Evolutionary conservation across 1,140 invertebrate genomes (phyloP).

Genomic region (Drosophila baimaii): DNA sequence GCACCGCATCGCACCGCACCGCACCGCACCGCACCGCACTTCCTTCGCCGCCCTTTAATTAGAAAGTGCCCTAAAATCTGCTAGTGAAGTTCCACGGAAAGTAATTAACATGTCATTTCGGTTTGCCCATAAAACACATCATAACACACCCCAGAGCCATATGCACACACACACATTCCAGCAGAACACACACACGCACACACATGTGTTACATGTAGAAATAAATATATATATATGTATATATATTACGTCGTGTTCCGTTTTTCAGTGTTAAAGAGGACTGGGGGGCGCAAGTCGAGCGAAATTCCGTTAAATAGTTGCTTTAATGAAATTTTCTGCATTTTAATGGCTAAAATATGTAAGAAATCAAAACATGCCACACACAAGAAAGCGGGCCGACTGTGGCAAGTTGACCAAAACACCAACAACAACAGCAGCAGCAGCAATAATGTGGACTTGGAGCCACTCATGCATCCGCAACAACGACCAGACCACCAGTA

Average conservation of each 20-base stretch:
- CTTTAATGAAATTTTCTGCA: constrained; percentile 45
- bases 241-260: constrained; percentile 19
- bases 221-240: not conserved
- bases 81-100: constrained; percentile 49
- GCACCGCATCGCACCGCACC: not conserved
- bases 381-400: constrained; percentile 20
- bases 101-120: constrained; percentile 68
- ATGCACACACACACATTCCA: constrained; percentile 3
- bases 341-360: constrained; percentile 69
- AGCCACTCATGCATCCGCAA: constrained; percentile 25
- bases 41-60: constrained; percentile 25
- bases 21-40: not conserved
- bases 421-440: constrained; percentile 22
- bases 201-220: not conserved
- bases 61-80: constrained; percentile 27
- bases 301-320: constrained; percentile 56
- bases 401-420: constrained; percentile 30
- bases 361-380: constrained; percentile 61
- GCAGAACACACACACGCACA: constrained; percentile 2
- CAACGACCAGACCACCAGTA: too few relatives aligned
- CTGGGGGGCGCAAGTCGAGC: not conserved
- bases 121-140: constrained; percentile 47
- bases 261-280: constrained; percentile 8
- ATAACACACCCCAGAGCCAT: constrained; percentile 1
- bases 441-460: constrained; percentile 5